phyloP scores from a whole-genome alignment of 2,797 vertebrate species.

The Callimico goeldii region DNA sequence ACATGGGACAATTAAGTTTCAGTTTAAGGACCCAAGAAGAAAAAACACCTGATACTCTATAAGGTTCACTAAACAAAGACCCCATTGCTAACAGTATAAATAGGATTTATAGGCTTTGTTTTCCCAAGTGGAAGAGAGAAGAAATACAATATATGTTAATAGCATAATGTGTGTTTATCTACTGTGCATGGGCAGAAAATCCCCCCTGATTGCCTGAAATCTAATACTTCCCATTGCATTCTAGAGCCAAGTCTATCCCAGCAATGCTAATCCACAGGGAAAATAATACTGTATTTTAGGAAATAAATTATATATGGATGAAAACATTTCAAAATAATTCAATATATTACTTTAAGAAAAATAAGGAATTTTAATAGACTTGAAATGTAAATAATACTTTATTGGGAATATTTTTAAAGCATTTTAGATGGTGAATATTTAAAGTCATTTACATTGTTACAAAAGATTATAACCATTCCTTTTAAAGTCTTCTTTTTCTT shows the following conservation, averaged over 20 bases:
- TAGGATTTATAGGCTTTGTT: conserved; percentile 2
- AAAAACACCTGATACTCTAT: conserved; percentile 50
- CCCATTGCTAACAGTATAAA: conserved; percentile 29
- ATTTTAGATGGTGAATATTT: conserved; percentile 14
- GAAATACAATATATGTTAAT: conserved; percentile 43
- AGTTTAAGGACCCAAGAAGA: conserved; percentile 50
- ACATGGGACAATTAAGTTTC: conserved; percentile 52
- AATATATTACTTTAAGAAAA: conserved; percentile 29
- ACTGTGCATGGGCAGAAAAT: conserved; percentile 2
- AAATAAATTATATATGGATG: conserved; percentile 61
- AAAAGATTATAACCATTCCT: background rate
- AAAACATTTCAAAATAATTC: conserved; percentile 53
- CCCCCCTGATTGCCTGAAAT: conserved; percentile 37
- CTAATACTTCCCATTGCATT: conserved; percentile 43
- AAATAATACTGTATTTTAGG: background rate
- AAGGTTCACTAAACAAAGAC: conserved; percentile 42
- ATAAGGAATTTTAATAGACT: conserved; percentile 38
- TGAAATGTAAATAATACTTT: conserved; percentile 40
- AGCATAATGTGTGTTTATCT: conserved; percentile 7
- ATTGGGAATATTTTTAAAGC: conserved; percentile 10
- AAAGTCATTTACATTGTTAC: background rate
- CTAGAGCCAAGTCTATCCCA: background rate
- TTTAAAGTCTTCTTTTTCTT: conserved; percentile 3
- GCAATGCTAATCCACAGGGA: background rate
- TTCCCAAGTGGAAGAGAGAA: conserved; percentile 32